Conservation (phyloP, 2,797 vertebrate species). For the Columba guinea region DNA sequence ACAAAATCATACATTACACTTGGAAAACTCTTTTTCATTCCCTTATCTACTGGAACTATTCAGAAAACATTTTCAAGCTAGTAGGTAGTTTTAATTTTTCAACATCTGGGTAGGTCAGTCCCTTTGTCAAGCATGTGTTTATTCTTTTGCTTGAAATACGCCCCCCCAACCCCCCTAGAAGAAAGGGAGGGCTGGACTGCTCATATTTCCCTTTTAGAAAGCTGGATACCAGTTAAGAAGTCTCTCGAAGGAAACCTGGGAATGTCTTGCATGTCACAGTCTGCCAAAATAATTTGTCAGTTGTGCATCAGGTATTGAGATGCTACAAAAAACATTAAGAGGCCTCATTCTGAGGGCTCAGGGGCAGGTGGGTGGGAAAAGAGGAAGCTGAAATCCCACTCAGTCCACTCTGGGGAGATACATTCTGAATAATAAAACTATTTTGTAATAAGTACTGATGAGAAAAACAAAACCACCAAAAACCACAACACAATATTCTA, state of each 20-base stretch:
- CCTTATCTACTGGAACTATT: conserved; percentile 29
- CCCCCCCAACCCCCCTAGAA: not conserved
- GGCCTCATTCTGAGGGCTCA: not conserved
- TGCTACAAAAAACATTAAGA: not conserved
- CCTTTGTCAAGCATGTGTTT: fast-evolving
- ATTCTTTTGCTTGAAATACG: not conserved
- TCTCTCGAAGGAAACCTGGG: not conserved
- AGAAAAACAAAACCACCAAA: not conserved
- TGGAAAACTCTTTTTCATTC: conserved; percentile 46
- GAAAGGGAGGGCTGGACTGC: not conserved
- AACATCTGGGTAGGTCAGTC: not conserved
- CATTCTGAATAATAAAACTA: not conserved
- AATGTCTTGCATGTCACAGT: conserved; percentile 20
- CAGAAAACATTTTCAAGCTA: conserved; percentile 16
- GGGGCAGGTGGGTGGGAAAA: not conserved
- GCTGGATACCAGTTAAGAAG: not conserved
- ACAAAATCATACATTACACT: not conserved
- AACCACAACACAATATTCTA: not conserved
- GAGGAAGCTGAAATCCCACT: not conserved
- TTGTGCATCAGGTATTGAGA: conserved; percentile 8
- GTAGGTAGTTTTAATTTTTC: not conserved
- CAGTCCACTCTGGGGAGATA: not conserved
- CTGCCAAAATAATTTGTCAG: conserved; percentile 49
- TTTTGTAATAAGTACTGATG: not conserved
- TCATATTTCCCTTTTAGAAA: not conserved